Percentiles rank a stretch among this genome's conserved stretches.
Conservation (phyloP, 2,113 vertebrate genomes). For the Rana temporaria region DNA sequence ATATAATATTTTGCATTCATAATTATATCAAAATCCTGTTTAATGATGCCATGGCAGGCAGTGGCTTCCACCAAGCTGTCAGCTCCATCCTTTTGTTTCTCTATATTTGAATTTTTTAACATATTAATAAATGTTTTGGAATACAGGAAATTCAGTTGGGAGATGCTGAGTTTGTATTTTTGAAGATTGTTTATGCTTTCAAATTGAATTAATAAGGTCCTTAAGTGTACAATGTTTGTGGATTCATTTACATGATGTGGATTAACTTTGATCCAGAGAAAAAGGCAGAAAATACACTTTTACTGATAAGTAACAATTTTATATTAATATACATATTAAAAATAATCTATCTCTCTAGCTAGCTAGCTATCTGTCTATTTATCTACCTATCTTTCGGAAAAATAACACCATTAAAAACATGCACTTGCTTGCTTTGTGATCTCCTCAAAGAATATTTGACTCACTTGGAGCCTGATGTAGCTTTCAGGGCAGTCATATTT, state of each 20-base stretch:
- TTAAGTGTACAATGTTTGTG: conserved; percentile 55
- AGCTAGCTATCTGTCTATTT: conserved; percentile 4
- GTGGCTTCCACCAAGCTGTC: conserved; percentile 41
- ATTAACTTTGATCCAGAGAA: conserved; percentile 51
- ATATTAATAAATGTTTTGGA: conserved; percentile 57
- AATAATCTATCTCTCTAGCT: background rate
- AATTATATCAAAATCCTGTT: conserved; percentile 45
- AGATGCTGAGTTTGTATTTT: conserved; percentile 58
- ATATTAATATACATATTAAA: conserved; percentile 19
- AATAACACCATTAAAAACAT: conserved; percentile 36
- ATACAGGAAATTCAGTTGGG: conserved; percentile 54
- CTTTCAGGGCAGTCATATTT: conserved; percentile 72
- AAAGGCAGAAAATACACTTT: conserved; percentile 34
- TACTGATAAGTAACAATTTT: conserved; percentile 38
- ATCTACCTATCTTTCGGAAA: conserved; percentile 14
- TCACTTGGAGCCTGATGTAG: conserved; percentile 52
- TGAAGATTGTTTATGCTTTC: conserved; percentile 57
- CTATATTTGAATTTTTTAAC: conserved; percentile 56
- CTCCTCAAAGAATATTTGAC: conserved; percentile 45
- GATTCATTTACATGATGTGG: conserved; percentile 55
- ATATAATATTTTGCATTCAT: conserved; percentile 31
- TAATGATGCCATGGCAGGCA: conserved; percentile 36
- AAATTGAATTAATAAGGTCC: conserved; percentile 57
- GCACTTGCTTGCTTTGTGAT: conserved; percentile 40
- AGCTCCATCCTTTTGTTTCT: conserved; percentile 44